These are phyloP conservation scores for Paraplagusia blochii DNA, from an alignment of 2,113 vertebrate genomes.

Conservation along the genomic window DNA sequence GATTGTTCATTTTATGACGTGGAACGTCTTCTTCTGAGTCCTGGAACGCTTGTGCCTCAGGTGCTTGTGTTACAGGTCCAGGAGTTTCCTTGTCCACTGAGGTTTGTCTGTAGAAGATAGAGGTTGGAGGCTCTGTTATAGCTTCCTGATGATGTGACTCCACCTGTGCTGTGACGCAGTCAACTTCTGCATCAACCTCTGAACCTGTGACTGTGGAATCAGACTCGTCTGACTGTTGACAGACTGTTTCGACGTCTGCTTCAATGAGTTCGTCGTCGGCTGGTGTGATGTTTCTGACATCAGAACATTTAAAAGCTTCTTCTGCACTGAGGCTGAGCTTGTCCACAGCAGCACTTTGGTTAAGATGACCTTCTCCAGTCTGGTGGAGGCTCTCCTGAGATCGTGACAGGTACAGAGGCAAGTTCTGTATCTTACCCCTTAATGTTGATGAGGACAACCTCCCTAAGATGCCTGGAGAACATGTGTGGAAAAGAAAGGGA, in stretches of 20 bases:
- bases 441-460: conserved; percentile 75
- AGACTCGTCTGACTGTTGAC: conserved; percentile 54
- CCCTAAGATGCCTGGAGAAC: conserved; percentile 60
- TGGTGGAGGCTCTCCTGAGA: conserved; percentile 68
- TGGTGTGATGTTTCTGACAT: conserved; percentile 41
- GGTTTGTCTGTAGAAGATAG: conserved; percentile 35
- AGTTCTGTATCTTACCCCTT: conserved; percentile 72
- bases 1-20: conserved; percentile 11
- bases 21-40: conserved; percentile 15
- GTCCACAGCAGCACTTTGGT: conserved; percentile 36
- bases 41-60: conserved; percentile 13
- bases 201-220: conserved; percentile 63
- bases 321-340: neutral
- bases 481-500: conserved; percentile 51
- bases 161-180: conserved; percentile 29
- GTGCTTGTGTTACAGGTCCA: conserved; percentile 36
- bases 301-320: conserved; percentile 37
- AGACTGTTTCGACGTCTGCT: conserved; percentile 21
- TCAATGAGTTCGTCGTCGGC: conserved; percentile 26
- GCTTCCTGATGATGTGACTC: conserved; percentile 49
- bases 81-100: conserved; percentile 35
- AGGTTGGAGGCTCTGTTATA: conserved; percentile 54
- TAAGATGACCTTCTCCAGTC: conserved; percentile 14
- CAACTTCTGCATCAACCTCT: conserved; percentile 45
- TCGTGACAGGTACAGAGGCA: conserved; percentile 72